These are phyloP conservation scores for Heterodera carotae DNA, from an alignment of 1,140 invertebrate species.

Conservation along the genomic window DNA sequence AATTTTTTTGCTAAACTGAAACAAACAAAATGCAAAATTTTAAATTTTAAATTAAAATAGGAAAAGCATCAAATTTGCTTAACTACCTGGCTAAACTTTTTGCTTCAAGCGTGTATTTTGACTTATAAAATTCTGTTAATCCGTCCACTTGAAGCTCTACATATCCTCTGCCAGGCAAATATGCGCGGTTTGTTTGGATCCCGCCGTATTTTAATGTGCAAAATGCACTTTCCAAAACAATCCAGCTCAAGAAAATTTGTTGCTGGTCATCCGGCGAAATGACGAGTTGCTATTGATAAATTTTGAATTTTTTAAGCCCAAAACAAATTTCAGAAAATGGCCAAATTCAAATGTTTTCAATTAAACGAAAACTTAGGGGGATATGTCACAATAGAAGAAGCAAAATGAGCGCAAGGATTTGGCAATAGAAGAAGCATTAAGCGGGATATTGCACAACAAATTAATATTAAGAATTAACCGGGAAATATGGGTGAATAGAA, in stretches of 20 bases:
- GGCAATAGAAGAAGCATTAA: too few relatives aligned
- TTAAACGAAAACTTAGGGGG: too few relatives aligned
- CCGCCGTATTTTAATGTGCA: constrained; percentile 1
- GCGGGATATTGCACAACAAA: too few relatives aligned
- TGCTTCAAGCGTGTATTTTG: neutral
- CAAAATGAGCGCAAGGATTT: too few relatives aligned
- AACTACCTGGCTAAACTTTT: constrained; percentile 1
- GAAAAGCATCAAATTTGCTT: neutral
- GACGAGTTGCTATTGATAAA: neutral
- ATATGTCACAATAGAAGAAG: too few relatives aligned
- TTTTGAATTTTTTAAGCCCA: too few relatives aligned
- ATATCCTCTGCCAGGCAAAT: neutral
- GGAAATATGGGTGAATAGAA: too few relatives aligned
- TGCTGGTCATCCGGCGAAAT: neutral
- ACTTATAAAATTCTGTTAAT: neutral
- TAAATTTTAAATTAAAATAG: neutral
- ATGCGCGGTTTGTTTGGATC: neutral
- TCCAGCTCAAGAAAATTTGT: neutral
- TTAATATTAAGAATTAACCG: too few relatives aligned
- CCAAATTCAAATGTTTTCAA: too few relatives aligned
- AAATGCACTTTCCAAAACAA: neutral
- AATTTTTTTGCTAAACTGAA: too few relatives aligned
- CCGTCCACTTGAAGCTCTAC: constrained; percentile 5
- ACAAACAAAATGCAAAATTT: neutral
- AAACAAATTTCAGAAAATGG: neutral